Evolutionary conservation across 2,797 vertebrate species (phyloP).

Genomic region (Enteromius mattozi): DNA sequence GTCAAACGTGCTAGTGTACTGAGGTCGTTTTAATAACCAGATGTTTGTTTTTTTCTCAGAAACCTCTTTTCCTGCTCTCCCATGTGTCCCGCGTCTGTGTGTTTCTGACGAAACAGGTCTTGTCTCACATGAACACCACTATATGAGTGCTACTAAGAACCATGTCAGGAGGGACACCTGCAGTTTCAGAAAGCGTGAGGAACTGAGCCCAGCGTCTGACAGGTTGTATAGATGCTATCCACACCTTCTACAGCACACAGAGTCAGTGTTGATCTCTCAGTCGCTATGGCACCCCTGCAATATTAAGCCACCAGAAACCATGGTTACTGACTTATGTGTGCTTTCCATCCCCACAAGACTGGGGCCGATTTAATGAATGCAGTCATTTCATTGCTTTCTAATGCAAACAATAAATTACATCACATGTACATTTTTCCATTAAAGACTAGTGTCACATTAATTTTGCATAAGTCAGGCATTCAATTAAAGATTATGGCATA

Average conservation of each 20-base stretch:
- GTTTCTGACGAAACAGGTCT: slow-evolving; percentile 55
- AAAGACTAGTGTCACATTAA: background rate
- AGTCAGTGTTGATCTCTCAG: slow-evolving; percentile 39
- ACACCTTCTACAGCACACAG: slow-evolving; percentile 48
- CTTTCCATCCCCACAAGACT: slow-evolving; percentile 26
- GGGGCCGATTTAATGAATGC: slow-evolving; percentile 31
- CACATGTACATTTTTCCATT: slow-evolving; percentile 26
- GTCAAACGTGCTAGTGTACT: background rate
- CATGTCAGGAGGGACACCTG: slow-evolving; percentile 39
- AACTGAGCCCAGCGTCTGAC: slow-evolving; percentile 43
- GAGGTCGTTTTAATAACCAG: slow-evolving; percentile 20
- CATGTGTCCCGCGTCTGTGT: slow-evolving; percentile 17
- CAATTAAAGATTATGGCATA: background rate
- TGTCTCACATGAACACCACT: slow-evolving; percentile 52
- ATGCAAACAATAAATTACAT: slow-evolving; percentile 27
- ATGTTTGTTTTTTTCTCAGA: slow-evolving; percentile 37
- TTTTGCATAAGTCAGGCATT: background rate
- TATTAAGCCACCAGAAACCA: slow-evolving; percentile 57
- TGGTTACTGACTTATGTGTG: slow-evolving; percentile 55
- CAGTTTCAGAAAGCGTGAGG: slow-evolving; percentile 28
- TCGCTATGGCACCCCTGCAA: slow-evolving; percentile 57
- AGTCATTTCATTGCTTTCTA: slow-evolving; percentile 10
- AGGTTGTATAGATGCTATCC: slow-evolving; percentile 55
- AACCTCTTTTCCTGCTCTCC: background rate
- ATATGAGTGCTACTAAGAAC: slow-evolving; percentile 60